These are phyloP conservation scores for Elegia similella DNA, from an alignment of 2,888 invertebrate genomes.

Conservation along the genomic window DNA sequence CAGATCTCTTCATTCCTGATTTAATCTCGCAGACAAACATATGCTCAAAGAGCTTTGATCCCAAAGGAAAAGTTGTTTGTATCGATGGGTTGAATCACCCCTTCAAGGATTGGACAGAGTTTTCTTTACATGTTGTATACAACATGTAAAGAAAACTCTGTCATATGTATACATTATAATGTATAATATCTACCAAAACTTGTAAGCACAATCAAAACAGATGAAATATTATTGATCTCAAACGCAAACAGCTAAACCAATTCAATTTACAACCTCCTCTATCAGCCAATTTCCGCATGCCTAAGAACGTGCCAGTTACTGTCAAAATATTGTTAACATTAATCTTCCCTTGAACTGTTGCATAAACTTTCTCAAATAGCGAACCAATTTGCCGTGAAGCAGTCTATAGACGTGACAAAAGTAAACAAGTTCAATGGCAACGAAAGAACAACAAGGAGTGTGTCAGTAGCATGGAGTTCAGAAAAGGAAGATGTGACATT, in stretches of 20 bases:
- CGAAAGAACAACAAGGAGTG: conserved; percentile 51
- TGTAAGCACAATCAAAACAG: no score
- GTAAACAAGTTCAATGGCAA: conserved; percentile 56
- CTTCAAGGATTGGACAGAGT: no score
- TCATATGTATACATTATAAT: no score
- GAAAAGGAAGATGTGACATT: neutral
- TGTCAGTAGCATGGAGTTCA: conserved; percentile 7
- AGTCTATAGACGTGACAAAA: conserved; percentile 35
- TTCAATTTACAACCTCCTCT: neutral
- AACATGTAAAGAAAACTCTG: no score
- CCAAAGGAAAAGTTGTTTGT: no score
- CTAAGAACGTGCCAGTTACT: neutral
- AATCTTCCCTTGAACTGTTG: conserved; percentile 28
- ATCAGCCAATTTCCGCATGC: neutral
- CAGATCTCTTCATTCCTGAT: no score
- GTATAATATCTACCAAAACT: no score
- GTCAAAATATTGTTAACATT: conserved; percentile 29
- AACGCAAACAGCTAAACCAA: neutral
- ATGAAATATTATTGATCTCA: neutral
- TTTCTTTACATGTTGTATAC: no score
- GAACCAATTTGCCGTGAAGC: conserved; percentile 57
- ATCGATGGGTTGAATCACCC: no score
- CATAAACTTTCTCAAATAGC: conserved; percentile 11
- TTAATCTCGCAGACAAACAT: no score
- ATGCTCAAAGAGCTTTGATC: no score